Conservation (phyloP, 2,797 vertebrate species). For the Florisuga fusca region DNA sequence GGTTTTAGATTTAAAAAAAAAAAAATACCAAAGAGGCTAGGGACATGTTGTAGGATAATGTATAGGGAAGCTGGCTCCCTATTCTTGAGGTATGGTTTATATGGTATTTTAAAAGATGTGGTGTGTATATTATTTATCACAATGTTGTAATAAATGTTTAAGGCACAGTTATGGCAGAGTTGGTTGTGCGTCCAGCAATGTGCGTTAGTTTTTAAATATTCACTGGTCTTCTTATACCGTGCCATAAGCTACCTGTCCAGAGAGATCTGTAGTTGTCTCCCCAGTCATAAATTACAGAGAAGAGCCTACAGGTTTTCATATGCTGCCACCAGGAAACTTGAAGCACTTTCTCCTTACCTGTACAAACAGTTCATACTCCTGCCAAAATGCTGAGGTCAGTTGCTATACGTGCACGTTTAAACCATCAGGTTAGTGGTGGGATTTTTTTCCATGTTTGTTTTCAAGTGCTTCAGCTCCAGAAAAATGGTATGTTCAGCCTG, state of each 20-base stretch:
- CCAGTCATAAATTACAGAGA: constrained; percentile 66
- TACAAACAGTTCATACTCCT: background rate
- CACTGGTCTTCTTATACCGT: constrained; percentile 54
- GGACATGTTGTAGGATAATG: constrained; percentile 79
- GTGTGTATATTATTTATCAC: constrained; percentile 97
- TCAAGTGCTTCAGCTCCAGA: background rate
- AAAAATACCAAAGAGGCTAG: constrained; percentile 29
- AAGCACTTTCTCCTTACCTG: background rate
- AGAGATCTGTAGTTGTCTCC: background rate
- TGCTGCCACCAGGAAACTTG: constrained; percentile 29
- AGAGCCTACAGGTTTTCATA: background rate
- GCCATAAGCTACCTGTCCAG: constrained; percentile 47
- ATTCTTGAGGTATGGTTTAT: constrained; percentile 74
- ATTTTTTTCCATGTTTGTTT: background rate
- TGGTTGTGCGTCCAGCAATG: constrained; percentile 46
- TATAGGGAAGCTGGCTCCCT: constrained; percentile 99
- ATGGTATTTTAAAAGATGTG: constrained; percentile 85
- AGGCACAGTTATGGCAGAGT: constrained; percentile 75
- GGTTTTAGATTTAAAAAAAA: constrained; percentile 56
- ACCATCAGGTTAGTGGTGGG: background rate
- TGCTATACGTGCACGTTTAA: background rate
- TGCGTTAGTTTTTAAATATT: constrained; percentile 47
- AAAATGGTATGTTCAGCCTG: background rate
- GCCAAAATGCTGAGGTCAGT: fast-evolving
- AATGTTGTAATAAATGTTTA: constrained; percentile 82